phyloP scores from a whole-genome alignment of 2,113 vertebrate species.

The Probosciger aterrimus region DNA sequence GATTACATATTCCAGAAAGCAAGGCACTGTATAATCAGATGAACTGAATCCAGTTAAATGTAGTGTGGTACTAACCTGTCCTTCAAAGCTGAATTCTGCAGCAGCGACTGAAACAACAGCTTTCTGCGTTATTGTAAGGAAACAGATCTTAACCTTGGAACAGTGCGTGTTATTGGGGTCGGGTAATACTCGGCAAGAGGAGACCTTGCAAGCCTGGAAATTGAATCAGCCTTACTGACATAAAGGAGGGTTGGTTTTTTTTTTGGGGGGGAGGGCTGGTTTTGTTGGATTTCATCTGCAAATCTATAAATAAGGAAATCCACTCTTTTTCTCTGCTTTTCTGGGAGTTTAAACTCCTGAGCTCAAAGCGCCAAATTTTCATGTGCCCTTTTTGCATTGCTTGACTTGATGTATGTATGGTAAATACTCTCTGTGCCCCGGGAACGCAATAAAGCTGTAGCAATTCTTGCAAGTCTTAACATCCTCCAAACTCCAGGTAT shows the following conservation, averaged over 20 bases:
- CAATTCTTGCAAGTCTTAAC: slow-evolving; percentile 70
- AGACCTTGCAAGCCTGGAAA: slow-evolving; percentile 73
- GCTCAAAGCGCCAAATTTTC: slow-evolving; percentile 56
- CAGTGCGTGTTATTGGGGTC: slow-evolving; percentile 35
- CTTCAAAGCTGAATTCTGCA: slow-evolving; percentile 77
- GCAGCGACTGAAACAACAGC: slow-evolving; percentile 60
- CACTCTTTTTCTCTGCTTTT: slow-evolving; percentile 65
- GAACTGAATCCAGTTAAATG: slow-evolving; percentile 81
- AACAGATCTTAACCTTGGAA: slow-evolving; percentile 71
- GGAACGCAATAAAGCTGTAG: slow-evolving; percentile 74
- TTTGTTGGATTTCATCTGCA: slow-evolving; percentile 70
- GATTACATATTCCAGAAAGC: slow-evolving; percentile 85
- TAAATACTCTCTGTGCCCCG: slow-evolving; percentile 71
- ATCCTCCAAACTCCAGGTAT: slow-evolving; percentile 71
- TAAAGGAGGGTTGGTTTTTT: slow-evolving; percentile 15
- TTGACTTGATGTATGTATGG: slow-evolving; percentile 70
- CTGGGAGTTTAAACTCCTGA: slow-evolving; percentile 69
- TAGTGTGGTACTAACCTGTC: slow-evolving; percentile 78
- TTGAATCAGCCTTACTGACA: slow-evolving; percentile 71
- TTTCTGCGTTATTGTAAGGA: slow-evolving; percentile 66
- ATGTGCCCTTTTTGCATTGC: slow-evolving; percentile 66
- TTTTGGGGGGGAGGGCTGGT: not conserved
- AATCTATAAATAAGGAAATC: slow-evolving; percentile 75
- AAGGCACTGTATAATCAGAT: slow-evolving; percentile 82
- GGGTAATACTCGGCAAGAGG: slow-evolving; percentile 53